These are phyloP conservation scores for Rhynchomys soricoides DNA, from an alignment of 2,113 vertebrate genomes.

Conservation along the genomic window DNA sequence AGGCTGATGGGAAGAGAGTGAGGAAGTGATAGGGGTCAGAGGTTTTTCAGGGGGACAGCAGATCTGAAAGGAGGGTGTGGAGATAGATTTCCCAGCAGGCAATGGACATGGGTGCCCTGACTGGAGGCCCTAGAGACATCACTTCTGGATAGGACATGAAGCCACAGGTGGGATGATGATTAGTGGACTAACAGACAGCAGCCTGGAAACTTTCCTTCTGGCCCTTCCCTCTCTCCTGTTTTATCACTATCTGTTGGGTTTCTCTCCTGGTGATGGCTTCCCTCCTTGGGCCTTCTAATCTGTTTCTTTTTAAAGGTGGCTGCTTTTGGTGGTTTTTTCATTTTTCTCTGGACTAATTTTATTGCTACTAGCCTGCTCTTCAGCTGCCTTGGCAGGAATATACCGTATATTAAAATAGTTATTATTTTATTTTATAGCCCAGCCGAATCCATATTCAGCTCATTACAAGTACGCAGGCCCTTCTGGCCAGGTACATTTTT, in stretches of 20 bases:
- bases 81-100: background rate
- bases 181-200: conserved; percentile 44
- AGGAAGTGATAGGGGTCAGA: background rate
- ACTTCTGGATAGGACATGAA: conserved; percentile 32
- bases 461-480: conserved; percentile 61
- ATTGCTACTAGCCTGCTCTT: conserved; percentile 71
- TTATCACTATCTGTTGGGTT: conserved; percentile 57
- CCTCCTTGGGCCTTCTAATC: conserved; percentile 61
- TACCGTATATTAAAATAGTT: conserved; percentile 73
- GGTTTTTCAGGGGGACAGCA: background rate
- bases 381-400: conserved; percentile 79
- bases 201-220: conserved; percentile 56
- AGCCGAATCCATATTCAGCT: conserved; percentile 71
- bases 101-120: background rate
- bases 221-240: conserved; percentile 41
- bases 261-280: conserved; percentile 42
- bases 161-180: conserved; percentile 55
- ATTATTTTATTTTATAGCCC: conserved; percentile 82
- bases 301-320: conserved; percentile 75
- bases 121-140: background rate
- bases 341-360: conserved; percentile 78
- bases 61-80: background rate
- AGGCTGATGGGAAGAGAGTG: background rate
- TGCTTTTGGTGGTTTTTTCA: conserved; percentile 70
- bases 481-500: conserved; percentile 53